Percentiles rank a stretch among this genome's conserved stretches.
phyloP scores from a whole-genome alignment of 1,140 invertebrate species.

The Meteorus sp. region DNA sequence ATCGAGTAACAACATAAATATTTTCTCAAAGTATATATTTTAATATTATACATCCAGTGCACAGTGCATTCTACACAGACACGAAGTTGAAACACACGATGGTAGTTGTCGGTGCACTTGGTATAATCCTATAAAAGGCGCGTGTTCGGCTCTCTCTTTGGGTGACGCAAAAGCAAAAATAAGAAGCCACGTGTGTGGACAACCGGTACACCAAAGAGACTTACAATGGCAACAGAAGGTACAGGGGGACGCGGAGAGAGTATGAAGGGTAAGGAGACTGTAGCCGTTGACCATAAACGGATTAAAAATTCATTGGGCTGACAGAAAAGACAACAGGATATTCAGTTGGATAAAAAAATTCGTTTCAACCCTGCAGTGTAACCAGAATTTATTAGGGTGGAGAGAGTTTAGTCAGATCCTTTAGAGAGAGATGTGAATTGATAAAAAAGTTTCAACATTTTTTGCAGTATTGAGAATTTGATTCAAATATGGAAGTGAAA shows the following conservation, averaged over 20 bases:
- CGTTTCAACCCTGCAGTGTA: no score
- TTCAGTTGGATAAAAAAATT: no score
- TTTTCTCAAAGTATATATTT: no score
- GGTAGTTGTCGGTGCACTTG: neutral
- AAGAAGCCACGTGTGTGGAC: neutral
- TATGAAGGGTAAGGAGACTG: neutral
- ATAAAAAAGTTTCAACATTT: no score
- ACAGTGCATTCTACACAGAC: neutral
- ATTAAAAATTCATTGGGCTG: no score
- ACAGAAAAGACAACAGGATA: no score
- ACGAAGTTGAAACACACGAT: neutral
- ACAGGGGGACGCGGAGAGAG: neutral
- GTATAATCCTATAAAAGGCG: conserved; percentile 17
- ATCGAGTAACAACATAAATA: no score
- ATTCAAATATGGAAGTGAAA: no score
- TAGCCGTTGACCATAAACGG: neutral
- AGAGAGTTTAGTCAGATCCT: no score
- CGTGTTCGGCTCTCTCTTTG: conserved; percentile 1
- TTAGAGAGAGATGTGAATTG: no score
- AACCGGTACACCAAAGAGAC: conserved; percentile 4
- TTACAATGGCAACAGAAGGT: conserved; percentile 7
- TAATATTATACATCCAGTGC: neutral
- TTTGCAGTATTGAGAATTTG: no score
- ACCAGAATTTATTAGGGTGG: no score
- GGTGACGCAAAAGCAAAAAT: neutral